phyloP scores from a whole-genome alignment of 2,113 vertebrate species.

The Scophthalmus maximus region DNA sequence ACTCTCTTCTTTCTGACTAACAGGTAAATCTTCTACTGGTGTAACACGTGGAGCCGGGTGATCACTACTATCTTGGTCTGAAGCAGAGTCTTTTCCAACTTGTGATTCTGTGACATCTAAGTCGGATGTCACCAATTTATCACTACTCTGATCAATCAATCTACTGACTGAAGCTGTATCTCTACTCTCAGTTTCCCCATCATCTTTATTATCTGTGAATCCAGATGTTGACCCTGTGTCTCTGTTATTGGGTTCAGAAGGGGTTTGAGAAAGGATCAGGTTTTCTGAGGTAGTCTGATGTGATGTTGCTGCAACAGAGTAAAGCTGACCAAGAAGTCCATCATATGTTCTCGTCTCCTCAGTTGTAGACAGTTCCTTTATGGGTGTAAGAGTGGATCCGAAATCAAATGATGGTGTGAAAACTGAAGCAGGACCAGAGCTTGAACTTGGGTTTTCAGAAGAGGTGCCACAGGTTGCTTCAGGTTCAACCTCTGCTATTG shows the following conservation, averaged over 20 bases:
- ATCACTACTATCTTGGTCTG: background rate
- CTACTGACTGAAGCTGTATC: background rate
- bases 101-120: slow-evolving; percentile 3
- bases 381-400: background rate
- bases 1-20: background rate
- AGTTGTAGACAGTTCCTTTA: background rate
- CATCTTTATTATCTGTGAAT: slow-evolving; percentile 9
- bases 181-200: background rate
- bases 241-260: slow-evolving; percentile 21
- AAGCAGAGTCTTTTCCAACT: background rate
- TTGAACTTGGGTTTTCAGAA: background rate
- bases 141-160: background rate
- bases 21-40: slow-evolving; percentile 7
- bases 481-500: background rate
- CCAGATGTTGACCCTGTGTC: slow-evolving; percentile 7
- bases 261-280: slow-evolving; percentile 35
- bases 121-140: background rate
- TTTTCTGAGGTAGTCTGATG: slow-evolving; percentile 36
- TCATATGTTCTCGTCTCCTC: background rate
- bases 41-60: background rate
- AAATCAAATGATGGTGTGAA: background rate
- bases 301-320: slow-evolving; percentile 7
- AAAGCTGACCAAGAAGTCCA: background rate
- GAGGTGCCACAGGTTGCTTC: background rate
- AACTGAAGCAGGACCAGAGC: background rate